Evolutionary conservation across 2,797 vertebrate species (phyloP), one percentile per base, ranked within the genome.

Genomic region (Tokudaia tokunoshimensis): DNA sequence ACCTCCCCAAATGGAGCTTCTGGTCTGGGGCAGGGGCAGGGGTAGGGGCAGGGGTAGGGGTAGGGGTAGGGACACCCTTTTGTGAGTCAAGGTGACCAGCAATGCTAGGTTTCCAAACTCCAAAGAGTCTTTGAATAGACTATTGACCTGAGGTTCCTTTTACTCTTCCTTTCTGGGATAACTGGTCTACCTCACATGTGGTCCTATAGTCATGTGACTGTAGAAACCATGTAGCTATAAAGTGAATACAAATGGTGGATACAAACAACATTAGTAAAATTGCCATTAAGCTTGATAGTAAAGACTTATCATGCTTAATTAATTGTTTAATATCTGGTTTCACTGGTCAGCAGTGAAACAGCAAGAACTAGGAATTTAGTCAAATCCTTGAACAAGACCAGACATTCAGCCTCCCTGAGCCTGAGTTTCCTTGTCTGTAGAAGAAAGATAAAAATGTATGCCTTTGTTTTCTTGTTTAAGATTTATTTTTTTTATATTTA

Each of bases 1-100:
- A 41, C n/a, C 6, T 91, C 76, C 55, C 94, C 63, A 84, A 41
- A 94, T 26, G 19, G 61, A 13, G 74, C 50, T 89, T 92, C 75
- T 80, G 70, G 89, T 63, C 26, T n/a, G 50, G 83, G 80, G 14
- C 47, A 78, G 82, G 37, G 52, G 61, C 44, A 76, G 41, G 41
- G 3, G 41, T 41, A 41, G 50, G 83, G 80, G 14, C 47, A 78
- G 82, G 37, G 52, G 61, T 37, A 76, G 81, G 31, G n/a, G 61
- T 7, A 78, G 65, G n/a, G 41, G 67, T 50, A 85, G 61, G 75
- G 70, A 31, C 4, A 79, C 12, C 41, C n/a, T 63, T 89, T 87
- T 78, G 3, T 65, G 80, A 92, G 70, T 86, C 44, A 67, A 24
- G 13, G 37, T 70, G 14, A 11, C 82, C 37, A 52, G 61, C 20